Evolutionary conservation across 2,113 vertebrate species (phyloP).

Genomic region (Dasypus novemcinctus): DNA sequence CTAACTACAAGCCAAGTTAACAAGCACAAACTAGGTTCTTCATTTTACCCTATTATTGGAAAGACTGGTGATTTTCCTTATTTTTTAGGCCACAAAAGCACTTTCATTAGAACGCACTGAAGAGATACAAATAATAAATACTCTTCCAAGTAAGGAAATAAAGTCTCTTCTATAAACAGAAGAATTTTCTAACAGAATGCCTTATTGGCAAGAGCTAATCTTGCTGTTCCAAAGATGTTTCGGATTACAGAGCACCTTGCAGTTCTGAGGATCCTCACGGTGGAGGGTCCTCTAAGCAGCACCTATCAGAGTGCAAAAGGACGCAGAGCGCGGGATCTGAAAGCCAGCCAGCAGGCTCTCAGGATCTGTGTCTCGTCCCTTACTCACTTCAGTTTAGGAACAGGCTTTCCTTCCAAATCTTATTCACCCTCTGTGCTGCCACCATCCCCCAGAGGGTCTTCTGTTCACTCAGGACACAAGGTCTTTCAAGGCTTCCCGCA

Average conservation of each 20-base stretch:
- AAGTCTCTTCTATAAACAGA: background rate
- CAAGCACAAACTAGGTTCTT: background rate
- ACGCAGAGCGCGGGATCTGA: background rate
- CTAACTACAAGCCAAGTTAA: background rate
- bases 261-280: background rate
- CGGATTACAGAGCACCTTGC: background rate
- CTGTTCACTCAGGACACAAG: background rate
- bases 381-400: background rate
- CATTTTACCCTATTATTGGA: background rate
- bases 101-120: background rate
- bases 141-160: background rate
- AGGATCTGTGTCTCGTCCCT: background rate
- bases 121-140: background rate
- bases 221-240: background rate
- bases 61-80: background rate
- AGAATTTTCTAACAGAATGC: background rate
- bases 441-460: background rate
- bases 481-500: background rate
- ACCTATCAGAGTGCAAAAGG: background rate
- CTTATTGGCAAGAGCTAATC: background rate
- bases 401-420: background rate
- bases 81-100: background rate
- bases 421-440: background rate
- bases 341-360: background rate
- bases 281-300: background rate